Evolutionary conservation across 1,140 invertebrate genomes (phyloP).

Genomic region (Drosophila burlai): DNA sequence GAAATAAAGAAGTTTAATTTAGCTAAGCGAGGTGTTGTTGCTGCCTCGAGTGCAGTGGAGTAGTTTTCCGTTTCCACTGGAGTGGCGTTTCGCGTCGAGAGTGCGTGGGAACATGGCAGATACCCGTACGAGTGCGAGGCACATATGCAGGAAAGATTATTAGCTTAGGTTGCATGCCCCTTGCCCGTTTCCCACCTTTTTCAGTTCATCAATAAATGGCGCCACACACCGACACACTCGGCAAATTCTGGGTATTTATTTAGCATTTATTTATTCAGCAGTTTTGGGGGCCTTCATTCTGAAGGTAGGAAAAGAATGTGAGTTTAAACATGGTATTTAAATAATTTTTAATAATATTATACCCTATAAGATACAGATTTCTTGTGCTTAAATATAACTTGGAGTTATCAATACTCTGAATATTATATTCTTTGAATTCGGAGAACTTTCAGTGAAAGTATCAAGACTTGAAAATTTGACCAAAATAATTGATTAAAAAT

Average conservation of each 20-base stretch:
- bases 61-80: conserved; percentile 25
- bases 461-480: too few species aligned
- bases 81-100: conserved; percentile 40
- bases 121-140: not conserved
- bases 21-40: conserved; percentile 74
- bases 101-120: conserved; percentile 60
- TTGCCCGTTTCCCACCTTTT: not conserved
- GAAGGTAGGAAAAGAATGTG: not conserved
- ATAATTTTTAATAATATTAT: not conserved
- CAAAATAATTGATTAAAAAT: not conserved
- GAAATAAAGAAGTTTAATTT: conserved; percentile 84
- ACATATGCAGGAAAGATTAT: conserved; percentile 43
- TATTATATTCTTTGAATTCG: not conserved
- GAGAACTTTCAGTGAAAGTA: not conserved
- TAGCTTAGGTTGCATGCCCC: conserved; percentile 24
- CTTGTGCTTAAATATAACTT: not conserved
- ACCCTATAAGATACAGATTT: not conserved
- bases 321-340: not conserved
- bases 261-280: not conserved
- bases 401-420: too few species aligned
- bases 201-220: conserved; percentile 16
- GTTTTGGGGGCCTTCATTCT: not conserved
- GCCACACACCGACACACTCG: conserved; percentile 31
- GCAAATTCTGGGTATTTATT: conserved; percentile 3
- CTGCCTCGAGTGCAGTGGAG: conserved; percentile 32